Conservation (phyloP, 1,140 invertebrate genomes). For the Nasonia longicornis region DNA sequence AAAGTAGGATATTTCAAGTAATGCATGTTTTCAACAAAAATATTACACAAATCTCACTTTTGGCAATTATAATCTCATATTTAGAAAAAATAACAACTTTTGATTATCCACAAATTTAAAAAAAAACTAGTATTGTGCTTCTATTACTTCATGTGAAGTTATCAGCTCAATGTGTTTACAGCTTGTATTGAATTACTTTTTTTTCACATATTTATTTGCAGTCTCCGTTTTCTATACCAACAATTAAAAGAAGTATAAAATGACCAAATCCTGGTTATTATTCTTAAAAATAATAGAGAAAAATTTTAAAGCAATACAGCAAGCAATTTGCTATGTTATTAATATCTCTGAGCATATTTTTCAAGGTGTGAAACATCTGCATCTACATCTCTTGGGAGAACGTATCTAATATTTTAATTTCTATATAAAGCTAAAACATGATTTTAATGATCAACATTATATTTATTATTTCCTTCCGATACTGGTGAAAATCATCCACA, state of each 20-base stretch:
- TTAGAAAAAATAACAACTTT: conserved; percentile 33
- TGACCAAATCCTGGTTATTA: conserved; percentile 29
- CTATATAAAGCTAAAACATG: conserved; percentile 33
- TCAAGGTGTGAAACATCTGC: conserved; percentile 24
- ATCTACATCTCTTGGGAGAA: conserved; percentile 22
- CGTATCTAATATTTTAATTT: conserved; percentile 36
- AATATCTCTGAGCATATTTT: conserved; percentile 24
- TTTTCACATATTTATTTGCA: conserved; percentile 40
- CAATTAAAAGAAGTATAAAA: conserved; percentile 9
- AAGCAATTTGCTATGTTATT: background rate
- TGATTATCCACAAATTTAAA: conserved; percentile 18
- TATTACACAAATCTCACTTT: conserved; percentile 24
- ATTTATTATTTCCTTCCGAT: conserved; percentile 38
- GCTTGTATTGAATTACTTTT: conserved; percentile 39
- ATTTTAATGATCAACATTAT: conserved; percentile 35
- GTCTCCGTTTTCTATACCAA: conserved; percentile 40
- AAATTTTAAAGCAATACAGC: conserved; percentile 7
- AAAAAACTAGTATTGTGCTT: conserved; percentile 29
- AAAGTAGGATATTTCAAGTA: conserved; percentile 28
- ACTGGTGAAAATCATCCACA: conserved; percentile 27
- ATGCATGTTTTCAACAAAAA: conserved; percentile 25
- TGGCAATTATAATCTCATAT: conserved; percentile 35
- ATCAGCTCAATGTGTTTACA: conserved; percentile 17
- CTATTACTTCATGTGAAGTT: conserved; percentile 29
- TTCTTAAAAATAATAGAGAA: conserved; percentile 13